Evolutionary conservation across 2,113 vertebrate genomes (phyloP), one percentile per base, ranked within the genome.

Genomic region (Aphyosemion australe): DNA sequence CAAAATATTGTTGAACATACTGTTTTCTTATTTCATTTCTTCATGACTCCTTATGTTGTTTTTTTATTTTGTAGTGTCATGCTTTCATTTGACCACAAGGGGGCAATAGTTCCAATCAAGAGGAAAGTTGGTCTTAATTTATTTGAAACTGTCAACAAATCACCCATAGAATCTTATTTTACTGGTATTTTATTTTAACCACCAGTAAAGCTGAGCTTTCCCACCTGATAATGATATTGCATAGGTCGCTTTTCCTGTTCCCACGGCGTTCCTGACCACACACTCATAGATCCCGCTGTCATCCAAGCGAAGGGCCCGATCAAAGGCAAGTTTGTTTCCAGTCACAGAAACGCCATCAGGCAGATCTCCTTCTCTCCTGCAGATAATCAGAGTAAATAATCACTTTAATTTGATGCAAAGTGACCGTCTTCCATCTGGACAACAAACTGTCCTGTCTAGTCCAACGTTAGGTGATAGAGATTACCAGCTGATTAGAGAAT

Each of bases 251-350:
- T 85, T 91, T 58, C 88, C 91, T 0, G 75, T 66, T 9, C 94
- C 93, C 1, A 94, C 79, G 0, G 19, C 65, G 69, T 96, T 98
- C 50, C 60, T 78, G 26, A 92, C 93, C 0, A 61, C 84, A 46
- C 96, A 98, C 37, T 94, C 48, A 1, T 95, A 98, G 15, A 85
- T 48, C 0, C 95, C 95, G 0, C 88, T 89, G 65, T 96, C 95
- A 1, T 88, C 89, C 0, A 41, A 0, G 1, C 75, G 78, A 37
- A 97, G 82, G 0, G 89, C 78, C 6, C 86, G 89, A 13, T 74
- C 88, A 59, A 97, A 97, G 16, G 88, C 37, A 12, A 98, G 87
- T 0, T 79, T 92, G 68, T 71, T 90, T 37, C 91, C 93, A 20
- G 87, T 81, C 13, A 58, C 75, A 1, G 48, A 82, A 2, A 88